Conservation (phyloP, 2,797 vertebrate genomes). For the Amblyraja radiata region DNA sequence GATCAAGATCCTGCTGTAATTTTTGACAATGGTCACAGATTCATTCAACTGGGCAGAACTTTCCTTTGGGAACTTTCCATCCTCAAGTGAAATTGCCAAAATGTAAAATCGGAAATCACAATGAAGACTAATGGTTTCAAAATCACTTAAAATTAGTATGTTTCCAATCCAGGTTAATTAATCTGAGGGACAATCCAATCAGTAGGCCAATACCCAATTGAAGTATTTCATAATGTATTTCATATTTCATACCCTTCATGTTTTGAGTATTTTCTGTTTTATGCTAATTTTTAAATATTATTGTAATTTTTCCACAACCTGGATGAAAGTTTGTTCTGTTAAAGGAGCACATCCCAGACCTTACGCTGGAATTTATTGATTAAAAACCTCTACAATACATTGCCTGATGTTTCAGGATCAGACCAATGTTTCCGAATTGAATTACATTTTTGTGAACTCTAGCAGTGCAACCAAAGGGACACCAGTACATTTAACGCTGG, state of each 20-base stretch:
- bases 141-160: neutral
- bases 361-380: no score
- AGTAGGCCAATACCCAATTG: neutral
- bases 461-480: no score
- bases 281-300: neutral
- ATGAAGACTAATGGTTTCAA: no score
- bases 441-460: no score
- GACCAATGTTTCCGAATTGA: no score
- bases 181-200: neutral
- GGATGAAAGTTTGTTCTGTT: neutral
- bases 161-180: neutral
- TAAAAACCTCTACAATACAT: no score
- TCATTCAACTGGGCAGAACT: neutral
- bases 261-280: neutral
- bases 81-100: neutral
- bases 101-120: neutral
- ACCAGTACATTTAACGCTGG: no score
- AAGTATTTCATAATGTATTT: neutral
- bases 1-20: no score
- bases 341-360: neutral
- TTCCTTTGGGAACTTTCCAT: neutral
- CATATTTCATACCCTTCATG: neutral
- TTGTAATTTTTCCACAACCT: neutral
- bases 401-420: no score
- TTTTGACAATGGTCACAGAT: neutral